Evolutionary conservation across 1,140 invertebrate genomes (phyloP), one percentile per base, ranked within the genome.

Genomic region (Goniozus legneri): DNA sequence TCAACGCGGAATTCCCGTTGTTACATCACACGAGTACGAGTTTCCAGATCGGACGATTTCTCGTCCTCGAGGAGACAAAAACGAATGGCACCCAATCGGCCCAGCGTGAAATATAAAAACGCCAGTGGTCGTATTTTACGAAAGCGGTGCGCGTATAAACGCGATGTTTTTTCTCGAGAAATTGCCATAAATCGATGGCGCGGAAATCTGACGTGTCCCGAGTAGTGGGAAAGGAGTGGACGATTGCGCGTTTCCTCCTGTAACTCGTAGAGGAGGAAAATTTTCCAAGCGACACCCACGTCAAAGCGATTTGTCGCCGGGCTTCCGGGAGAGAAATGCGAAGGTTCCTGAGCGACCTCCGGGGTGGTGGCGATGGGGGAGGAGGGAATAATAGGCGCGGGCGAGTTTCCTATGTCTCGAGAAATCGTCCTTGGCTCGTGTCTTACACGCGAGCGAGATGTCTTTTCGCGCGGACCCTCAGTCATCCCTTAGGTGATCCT

Each of bases 211-310:
- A n/a, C n/a, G n/a, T n/a, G n/a, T n/a, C n/a, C n/a, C n/a, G n/a
- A n/a, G n/a, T n/a, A n/a, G n/a, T n/a, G n/a, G n/a, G n/a, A n/a
- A n/a, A n/a, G n/a, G n/a, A n/a, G n/a, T n/a, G n/a, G n/a, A n/a
- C n/a, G n/a, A n/a, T n/a, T n/a, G n/a, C n/a, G n/a, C n/a, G n/a
- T n/a, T n/a, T n/a, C n/a, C n/a, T n/a, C n/a, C n/a, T 20, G 16
- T 7, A 16, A 13, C 33, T 13, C 13, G 10, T 3, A 18, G 40
- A 51, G 50, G 53, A 53, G 51, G 47, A 54, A 68, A 64, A 69
- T 71, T 69, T 68, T 67, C 67, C 58, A 57, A 63, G 60, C 65
- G 64, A 58, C 66, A 65, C 58, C 63, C 67, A 68, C 67, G 67
- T 69, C 60, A 60, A 64, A 63, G 60, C 68, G 64, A 69, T 69